A percentile compares a stretch with the other conserved stretches of the same genome.
phyloP scores from a whole-genome alignment of 2,113 vertebrate genomes.

The Anolis sagrei region DNA sequence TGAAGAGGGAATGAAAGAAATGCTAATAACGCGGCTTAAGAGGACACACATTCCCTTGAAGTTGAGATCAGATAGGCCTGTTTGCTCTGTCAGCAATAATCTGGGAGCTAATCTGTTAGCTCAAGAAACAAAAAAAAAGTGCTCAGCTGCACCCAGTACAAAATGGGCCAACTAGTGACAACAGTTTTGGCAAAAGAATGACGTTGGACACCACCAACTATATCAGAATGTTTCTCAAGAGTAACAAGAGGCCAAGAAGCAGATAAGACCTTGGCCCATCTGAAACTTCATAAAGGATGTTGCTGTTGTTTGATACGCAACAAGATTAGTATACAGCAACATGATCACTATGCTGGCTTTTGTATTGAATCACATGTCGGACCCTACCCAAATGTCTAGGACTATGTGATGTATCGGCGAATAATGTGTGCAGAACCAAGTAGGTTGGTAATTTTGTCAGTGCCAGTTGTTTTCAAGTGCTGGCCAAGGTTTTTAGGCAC shows the following conservation, averaged over 20 bases:
- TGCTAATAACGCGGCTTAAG: background rate
- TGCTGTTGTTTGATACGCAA: too few species aligned
- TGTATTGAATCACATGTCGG: too few species aligned
- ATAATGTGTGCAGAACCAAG: too few species aligned
- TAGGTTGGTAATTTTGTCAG: too few species aligned
- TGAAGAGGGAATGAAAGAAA: conserved; percentile 5
- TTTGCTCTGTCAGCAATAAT: background rate
- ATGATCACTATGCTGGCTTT: too few species aligned
- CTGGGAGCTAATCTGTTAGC: background rate
- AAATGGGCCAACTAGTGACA: background rate
- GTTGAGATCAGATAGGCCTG: background rate
- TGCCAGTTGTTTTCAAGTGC: too few species aligned
- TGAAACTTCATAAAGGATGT: background rate
- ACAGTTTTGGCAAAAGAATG: background rate
- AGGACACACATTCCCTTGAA: background rate
- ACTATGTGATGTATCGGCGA: too few species aligned
- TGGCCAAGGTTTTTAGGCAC: too few species aligned
- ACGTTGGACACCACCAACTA: background rate
- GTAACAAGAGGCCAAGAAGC: background rate
- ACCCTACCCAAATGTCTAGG: too few species aligned
- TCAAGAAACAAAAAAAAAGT: background rate
- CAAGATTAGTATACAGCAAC: too few species aligned
- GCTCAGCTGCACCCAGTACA: background rate
- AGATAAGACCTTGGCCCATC: background rate
- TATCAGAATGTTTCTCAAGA: background rate